Percentiles rank a stretch among this genome's conserved stretches.
phyloP scores from a whole-genome alignment of 2,113 vertebrate species.

The Dendrocopos noguchii region DNA sequence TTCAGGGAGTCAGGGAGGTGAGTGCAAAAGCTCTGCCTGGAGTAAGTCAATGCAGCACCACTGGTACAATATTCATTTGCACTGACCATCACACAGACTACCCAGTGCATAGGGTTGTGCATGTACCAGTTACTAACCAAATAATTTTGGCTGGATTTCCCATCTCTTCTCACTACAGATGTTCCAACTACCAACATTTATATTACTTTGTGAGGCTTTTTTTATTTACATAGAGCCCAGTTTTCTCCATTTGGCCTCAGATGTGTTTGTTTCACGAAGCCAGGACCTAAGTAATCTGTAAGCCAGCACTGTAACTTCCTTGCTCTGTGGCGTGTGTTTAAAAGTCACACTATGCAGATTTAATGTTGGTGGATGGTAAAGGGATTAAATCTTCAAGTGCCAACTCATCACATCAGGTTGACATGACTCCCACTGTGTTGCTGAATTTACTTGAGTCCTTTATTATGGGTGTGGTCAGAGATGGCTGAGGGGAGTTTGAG shows the following conservation, averaged over 20 bases:
- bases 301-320: conserved; percentile 59
- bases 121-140: neutral
- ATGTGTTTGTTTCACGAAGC: conserved; percentile 67
- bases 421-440: conserved; percentile 51
- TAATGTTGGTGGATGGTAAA: conserved; percentile 63
- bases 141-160: conserved; percentile 25
- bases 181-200: conserved; percentile 11
- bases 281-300: conserved; percentile 64
- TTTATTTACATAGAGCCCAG: conserved; percentile 17
- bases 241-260: conserved; percentile 30
- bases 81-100: neutral
- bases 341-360: conserved; percentile 65
- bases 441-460: conserved; percentile 60
- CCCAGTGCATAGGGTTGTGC: neutral
- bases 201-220: neutral
- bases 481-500: conserved; percentile 21
- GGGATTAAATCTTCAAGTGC: conserved; percentile 71
- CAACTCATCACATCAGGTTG: conserved; percentile 61
- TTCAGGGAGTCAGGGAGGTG: neutral
- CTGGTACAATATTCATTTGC: neutral
- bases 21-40: neutral
- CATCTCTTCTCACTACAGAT: neutral
- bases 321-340: conserved; percentile 39
- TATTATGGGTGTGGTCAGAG: conserved; percentile 37
- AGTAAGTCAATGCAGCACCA: neutral